Evolutionary conservation across 2,888 invertebrate genomes (phyloP).

Genomic region (Panopea generosa): DNA sequence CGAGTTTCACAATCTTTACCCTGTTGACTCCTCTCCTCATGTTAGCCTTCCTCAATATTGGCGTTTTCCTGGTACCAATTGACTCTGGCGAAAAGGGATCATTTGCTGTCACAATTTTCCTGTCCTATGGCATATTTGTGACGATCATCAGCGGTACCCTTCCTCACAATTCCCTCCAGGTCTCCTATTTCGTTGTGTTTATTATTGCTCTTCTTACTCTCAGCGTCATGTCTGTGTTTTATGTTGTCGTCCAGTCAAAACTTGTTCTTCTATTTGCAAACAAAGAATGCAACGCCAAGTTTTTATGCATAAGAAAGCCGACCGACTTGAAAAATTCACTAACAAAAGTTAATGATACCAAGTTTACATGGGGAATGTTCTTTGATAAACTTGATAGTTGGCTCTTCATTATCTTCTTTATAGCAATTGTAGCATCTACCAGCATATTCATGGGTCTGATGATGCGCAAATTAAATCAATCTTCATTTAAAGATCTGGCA

Average conservation of each 20-base stretch:
- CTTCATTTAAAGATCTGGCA: no score
- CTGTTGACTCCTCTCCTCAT: slow-evolving; percentile 25
- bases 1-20: slow-evolving; percentile 18
- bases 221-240: slow-evolving; percentile 19
- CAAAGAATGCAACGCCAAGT: not conserved
- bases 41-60: slow-evolving; percentile 26
- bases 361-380: not conserved
- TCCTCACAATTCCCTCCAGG: slow-evolving; percentile 28
- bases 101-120: slow-evolving; percentile 33
- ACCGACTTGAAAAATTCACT: not conserved
- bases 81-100: slow-evolving; percentile 38
- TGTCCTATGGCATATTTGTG: slow-evolving; percentile 38
- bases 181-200: slow-evolving; percentile 24
- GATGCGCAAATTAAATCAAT: no score
- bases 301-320: not conserved
- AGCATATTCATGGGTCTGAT: no score
- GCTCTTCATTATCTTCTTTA: no score
- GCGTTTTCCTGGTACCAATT: slow-evolving; percentile 31
- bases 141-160: slow-evolving; percentile 23
- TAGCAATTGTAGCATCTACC: no score
- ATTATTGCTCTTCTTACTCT: slow-evolving; percentile 14
- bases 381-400: not conserved
- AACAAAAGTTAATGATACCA: not conserved
- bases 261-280: not conserved
- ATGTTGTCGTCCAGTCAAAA: slow-evolving; percentile 25